Evolutionary conservation across 2,797 vertebrate genomes (phyloP), one percentile per base, ranked within the genome.

Genomic region (Poeciliopsis infans): DNA sequence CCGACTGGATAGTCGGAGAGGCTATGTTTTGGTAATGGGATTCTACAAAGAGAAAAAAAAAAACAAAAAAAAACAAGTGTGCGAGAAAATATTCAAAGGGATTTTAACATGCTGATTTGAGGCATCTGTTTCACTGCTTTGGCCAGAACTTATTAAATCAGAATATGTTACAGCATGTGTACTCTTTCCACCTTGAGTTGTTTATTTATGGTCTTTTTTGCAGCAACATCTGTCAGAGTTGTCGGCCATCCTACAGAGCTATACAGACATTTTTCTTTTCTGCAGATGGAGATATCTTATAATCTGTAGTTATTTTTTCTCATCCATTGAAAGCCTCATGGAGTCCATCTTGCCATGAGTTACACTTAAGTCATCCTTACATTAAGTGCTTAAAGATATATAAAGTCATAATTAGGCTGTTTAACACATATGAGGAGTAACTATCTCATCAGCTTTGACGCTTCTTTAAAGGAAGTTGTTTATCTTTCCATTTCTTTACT

Each of bases 401-500:
- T 76, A 82, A 64, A 78, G 80, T 55, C 83, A 78, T 79, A 13
- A 68, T 70, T 43, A 61, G 75, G 69, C 68, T 72, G 74, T 81
- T 79, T 70, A 46, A 45, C 68, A 70, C 25, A 18, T 46, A 45
- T 1, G 13, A 45, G 36, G 36, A 68, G 41, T n/a, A 45, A 46
- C 25, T 28, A 28, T n/a, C 43, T 70, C 68, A 46, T 46, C 68
- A 46, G 3, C n/a, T n/a, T 45, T 3, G 5, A n/a, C n/a, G 6
- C 75, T 81, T 86, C 81, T 87, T 88, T 82, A 81, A 83, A 85
- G 79, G 73, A 33, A 80, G 70, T 79, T 86, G 86, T 92, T 89
- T 91, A 80, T 86, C 79, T 78, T 74, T n/a, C 72, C 70, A 77
- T 74, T 69, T 74, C 82, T 78, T 57, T 53, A 61, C 79, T 83